Evolutionary conservation across 2,888 invertebrate species (phyloP).

Genomic region (Tetheella fluctuosa): DNA sequence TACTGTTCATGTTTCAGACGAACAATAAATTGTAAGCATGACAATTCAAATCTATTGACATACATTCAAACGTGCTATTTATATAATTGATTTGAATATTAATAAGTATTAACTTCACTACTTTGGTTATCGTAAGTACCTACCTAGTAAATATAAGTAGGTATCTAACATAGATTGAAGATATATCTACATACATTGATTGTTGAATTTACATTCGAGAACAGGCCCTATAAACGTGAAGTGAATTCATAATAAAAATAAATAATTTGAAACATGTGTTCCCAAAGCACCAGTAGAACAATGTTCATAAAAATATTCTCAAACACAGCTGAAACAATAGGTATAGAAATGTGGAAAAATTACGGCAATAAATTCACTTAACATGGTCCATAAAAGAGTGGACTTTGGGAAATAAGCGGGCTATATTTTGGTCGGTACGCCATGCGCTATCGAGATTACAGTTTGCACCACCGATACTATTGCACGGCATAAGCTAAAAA

Average conservation of each 20-base stretch:
- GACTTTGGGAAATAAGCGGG: constrained; percentile 44
- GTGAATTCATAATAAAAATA: constrained; percentile 46
- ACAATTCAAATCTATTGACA: neutral
- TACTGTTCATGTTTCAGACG: neutral
- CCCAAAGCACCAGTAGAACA: constrained; percentile 44
- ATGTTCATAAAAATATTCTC: constrained; percentile 54
- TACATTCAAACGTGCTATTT: neutral
- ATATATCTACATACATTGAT: no score
- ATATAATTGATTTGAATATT: neutral
- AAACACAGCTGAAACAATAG: constrained; percentile 47
- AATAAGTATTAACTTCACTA: neutral
- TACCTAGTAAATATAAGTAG: neutral
- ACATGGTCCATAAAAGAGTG: constrained; percentile 55
- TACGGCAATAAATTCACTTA: constrained; percentile 59
- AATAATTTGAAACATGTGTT: constrained; percentile 51
- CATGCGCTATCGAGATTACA: constrained; percentile 12
- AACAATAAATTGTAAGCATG: neutral
- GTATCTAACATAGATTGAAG: no score
- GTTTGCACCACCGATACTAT: neutral
- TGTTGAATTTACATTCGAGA: constrained; percentile 17
- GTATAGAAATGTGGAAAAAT: constrained; percentile 55
- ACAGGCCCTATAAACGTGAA: constrained; percentile 38
- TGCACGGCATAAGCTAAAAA: neutral
- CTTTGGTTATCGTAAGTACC: neutral
- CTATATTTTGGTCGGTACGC: constrained; percentile 29